Evolutionary conservation across 1,140 invertebrate genomes (phyloP), one percentile per base, ranked within the genome.

Genomic region (Drosophila obscura): DNA sequence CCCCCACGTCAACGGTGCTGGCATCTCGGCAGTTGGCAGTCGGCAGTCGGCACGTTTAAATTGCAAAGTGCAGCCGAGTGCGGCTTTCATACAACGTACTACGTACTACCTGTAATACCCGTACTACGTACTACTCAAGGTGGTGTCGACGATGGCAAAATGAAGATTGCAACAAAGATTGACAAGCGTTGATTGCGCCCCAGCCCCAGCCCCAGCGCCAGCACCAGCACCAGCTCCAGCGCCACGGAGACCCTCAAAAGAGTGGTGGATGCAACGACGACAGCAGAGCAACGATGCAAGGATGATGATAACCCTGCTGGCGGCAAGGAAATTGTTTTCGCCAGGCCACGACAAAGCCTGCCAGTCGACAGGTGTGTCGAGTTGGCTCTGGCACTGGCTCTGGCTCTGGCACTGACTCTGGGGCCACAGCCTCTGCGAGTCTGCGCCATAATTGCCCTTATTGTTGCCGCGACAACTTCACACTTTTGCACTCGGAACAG

Each of bases 101-200:
- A 0, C 53, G 28, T 15, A 15, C 19, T 7, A 26, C 45, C 31
- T 13, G 35, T 39, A 39, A 39, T 11, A 41, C 31, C 22, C 49
- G 13, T 22, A 39, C n/a, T 45, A 24, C 58, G 31, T 57, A 19
- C 72, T 39, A 73, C 69, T 76, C 62, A 63, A 83, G 80, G 61
- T 73, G 57, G 28, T 51, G 77, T 46, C 53, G 26, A 39, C 62
- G 73, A 73, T 77, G 67, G 58, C 68, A 73, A 80, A 77, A 73
- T 73, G 66, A 73, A 88, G 83, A 88, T 88, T 88, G 83, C 83
- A 62, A 79, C 83, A 80, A 69, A 88, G 83, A 88, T 88, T 88
- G 79, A 88, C 83, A 88, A 71, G 62, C 83, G 83, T 77, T 88
- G 83, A 88, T 88, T 88, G 83, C 83, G 64, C 79, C 50, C 49